Evolutionary conservation across 2,113 vertebrate species (phyloP), one percentile per base, ranked within the genome.

Genomic region (Saccopteryx bilineata): DNA sequence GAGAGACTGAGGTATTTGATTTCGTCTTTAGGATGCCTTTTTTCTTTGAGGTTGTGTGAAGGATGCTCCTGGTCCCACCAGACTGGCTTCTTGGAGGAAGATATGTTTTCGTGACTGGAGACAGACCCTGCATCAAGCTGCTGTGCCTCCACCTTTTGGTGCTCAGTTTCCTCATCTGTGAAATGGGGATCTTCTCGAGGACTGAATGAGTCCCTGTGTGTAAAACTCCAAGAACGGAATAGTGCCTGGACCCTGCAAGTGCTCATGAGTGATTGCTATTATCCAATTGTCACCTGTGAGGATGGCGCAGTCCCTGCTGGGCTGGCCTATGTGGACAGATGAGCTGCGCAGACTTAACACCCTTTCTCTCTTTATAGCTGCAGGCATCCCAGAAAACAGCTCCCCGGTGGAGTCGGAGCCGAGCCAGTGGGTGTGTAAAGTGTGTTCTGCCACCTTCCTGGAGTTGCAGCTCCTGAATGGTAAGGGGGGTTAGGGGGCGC

Each of bases 401-500:
- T 26, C 96, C 56, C 84, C 97, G 2, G 82, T 82, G 88, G 98
- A 98, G 46, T 83, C 97, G 13, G 98, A 98, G 87, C 97, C 98
- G 66, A 98, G 58, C 97, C 98, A 98, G 68, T 99, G 98, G 98
- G 98, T 93, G 0, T 99, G 99, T 96, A 98, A 98, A 97, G 98
- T 99, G 92, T 99, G 98, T 82, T 97, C 98, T 24, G 95, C 97
- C 74, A 61, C 96, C 89, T 99, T 99, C 96, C 94, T 96, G 6
- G 98, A 99, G 95, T 98, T 98, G 91, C 98, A 98, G 94, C 97
- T 98, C 39, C 97, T 99, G 88, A 99, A 99, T n/a, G 98, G 99
- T 99, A 96, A 97, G 96, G 28, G 54, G 58, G 9, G 26, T 3
- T 39, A 39, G 0, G 2, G 65, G 26, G 72, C 13, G 9, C 56